These are phyloP conservation scores for Cheilosia grossa DNA, from an alignment of 2,888 invertebrate genomes.

Conservation along the genomic window DNA sequence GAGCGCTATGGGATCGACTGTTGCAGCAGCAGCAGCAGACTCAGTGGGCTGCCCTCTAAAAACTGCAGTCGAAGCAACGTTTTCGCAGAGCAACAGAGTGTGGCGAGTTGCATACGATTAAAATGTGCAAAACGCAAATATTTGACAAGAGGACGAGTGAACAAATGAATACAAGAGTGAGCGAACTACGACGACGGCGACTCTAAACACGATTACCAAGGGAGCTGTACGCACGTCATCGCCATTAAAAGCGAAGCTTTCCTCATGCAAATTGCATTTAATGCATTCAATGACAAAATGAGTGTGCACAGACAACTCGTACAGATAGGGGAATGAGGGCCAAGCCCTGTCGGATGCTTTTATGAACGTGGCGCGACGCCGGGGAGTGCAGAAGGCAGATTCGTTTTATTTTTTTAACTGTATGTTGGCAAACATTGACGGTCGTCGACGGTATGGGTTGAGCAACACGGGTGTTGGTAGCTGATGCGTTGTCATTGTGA, in stretches of 20 bases:
- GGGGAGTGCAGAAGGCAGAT: conserved; percentile 4
- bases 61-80: not conserved
- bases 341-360: conserved; percentile 29
- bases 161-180: conserved; percentile 49
- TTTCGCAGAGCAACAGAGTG: not conserved
- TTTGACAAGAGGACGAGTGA: conserved; percentile 51
- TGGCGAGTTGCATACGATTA: conserved; percentile 24
- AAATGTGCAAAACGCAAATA: conserved; percentile 66
- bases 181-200: conserved; percentile 19
- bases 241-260: conserved; percentile 45
- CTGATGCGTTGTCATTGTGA: conserved; percentile 17
- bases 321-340: conserved; percentile 7
- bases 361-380: conserved; percentile 3
- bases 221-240: conserved; percentile 53
- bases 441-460: not conserved
- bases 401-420: conserved; percentile 21
- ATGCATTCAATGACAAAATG: conserved; percentile 51
- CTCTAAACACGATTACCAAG: conserved; percentile 51
- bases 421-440: conserved; percentile 34
- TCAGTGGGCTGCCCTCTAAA: conserved; percentile 4
- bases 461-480: not conserved
- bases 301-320: conserved; percentile 36
- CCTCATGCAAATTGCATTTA: conserved; percentile 55
- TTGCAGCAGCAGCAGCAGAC: not conserved
- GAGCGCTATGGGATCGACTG: conserved; percentile 4